Percentiles rank a stretch among this genome's conserved stretches.
phyloP scores from a whole-genome alignment of 92 coral and sea anemone species.

The Desmophyllum pertusum region DNA sequence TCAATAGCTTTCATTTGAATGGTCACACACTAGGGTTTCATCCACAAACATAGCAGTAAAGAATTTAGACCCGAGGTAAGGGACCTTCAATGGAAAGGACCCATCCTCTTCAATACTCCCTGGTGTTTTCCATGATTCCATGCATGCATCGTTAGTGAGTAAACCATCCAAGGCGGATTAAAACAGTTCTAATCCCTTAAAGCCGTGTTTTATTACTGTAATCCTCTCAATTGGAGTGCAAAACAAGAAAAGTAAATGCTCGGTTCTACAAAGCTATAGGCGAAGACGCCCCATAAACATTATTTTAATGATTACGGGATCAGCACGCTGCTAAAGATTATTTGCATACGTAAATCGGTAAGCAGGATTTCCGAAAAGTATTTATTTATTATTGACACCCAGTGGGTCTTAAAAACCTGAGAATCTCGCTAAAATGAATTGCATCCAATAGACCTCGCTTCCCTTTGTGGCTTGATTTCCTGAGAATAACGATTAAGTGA shows the following conservation, averaged over 20 bases:
- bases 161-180: background rate
- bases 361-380: constrained; percentile 9
- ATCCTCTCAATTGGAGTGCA: constrained; percentile 6
- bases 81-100: background rate
- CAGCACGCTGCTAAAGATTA: background rate
- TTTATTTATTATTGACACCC: constrained; percentile 6
- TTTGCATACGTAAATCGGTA: constrained; percentile 11
- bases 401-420: background rate
- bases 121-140: no score
- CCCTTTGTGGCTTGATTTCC: background rate
- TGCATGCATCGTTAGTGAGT: background rate
- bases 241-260: background rate
- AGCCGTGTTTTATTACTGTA: background rate
- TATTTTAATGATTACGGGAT: background rate
- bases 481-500: no score
- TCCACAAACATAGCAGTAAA: background rate
- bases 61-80: background rate
- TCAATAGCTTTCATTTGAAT: no score
- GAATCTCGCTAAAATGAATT: background rate
- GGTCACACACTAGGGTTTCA: no score
- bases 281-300: constrained; percentile 24
- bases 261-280: background rate
- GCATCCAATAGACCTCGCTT: background rate
- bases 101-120: background rate
- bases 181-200: background rate